Percentiles rank a stretch among this genome's conserved stretches.
Evolutionary conservation across 2,888 invertebrate species (phyloP).

Genomic region (Oeneis ivallda): DNA sequence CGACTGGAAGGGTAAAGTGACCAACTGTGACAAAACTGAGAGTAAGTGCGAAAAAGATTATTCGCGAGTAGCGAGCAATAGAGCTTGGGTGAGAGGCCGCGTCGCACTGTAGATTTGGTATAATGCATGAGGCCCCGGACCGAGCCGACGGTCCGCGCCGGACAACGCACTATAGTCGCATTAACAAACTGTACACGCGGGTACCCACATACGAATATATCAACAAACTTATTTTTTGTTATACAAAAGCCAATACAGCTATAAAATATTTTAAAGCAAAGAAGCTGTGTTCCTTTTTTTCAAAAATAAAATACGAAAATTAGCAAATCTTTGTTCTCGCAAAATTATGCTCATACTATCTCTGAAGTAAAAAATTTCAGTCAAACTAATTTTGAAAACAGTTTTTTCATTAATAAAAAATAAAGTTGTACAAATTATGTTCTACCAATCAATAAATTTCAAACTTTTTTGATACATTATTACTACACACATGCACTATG

Average conservation of each 20-base stretch:
- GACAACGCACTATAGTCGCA: slow-evolving; percentile 58
- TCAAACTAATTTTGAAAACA: too few relatives aligned
- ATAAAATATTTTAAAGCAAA: too few relatives aligned
- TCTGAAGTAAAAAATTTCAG: too few relatives aligned
- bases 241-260: too few relatives aligned
- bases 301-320: too few relatives aligned
- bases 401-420: too few relatives aligned
- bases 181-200: slow-evolving; percentile 51
- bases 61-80: slow-evolving; percentile 76
- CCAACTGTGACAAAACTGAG: slow-evolving; percentile 97
- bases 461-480: neutral
- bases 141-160: slow-evolving; percentile 55
- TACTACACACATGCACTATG: neutral
- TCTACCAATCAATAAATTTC: too few relatives aligned
- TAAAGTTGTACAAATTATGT: too few relatives aligned
- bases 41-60: slow-evolving; percentile 89
- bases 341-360: too few relatives aligned
- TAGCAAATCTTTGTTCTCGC: too few relatives aligned
- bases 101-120: slow-evolving; percentile 77
- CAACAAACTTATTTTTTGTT: too few relatives aligned
- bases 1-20: slow-evolving; percentile 99
- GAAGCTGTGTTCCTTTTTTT: too few relatives aligned
- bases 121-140: slow-evolving; percentile 77
- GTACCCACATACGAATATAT: neutral
- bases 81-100: slow-evolving; percentile 80